Evolutionary conservation across 2,113 vertebrate genomes (phyloP).

Genomic region (Halichoeres trimaculatus): DNA sequence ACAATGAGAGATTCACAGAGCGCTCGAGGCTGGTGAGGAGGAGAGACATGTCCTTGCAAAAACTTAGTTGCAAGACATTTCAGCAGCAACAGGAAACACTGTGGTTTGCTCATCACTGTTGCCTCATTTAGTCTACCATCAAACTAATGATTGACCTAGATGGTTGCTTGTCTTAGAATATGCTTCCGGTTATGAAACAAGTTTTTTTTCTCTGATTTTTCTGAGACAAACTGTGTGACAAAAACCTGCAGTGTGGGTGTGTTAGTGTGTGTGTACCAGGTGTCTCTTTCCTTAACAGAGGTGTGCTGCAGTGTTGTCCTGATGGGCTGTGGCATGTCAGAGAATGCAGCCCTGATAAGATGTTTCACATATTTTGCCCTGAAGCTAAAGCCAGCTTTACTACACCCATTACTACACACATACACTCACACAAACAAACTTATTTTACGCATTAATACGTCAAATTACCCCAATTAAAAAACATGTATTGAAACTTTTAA

Average conservation of each 20-base stretch:
- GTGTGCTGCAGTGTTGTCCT: neutral
- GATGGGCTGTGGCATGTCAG: constrained; percentile 70
- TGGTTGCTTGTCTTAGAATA: neutral
- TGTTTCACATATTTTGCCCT: constrained; percentile 44
- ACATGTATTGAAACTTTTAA: neutral
- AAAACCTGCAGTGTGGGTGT: constrained; percentile 4
- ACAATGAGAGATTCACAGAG: constrained; percentile 58
- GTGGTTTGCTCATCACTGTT: neutral
- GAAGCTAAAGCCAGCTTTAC: constrained; percentile 9
- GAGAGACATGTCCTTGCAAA: constrained; percentile 6
- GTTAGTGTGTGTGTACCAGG: constrained; percentile 21
- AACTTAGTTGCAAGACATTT: neutral
- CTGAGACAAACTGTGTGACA: neutral
- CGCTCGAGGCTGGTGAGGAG: constrained; percentile 27
- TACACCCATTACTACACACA: neutral
- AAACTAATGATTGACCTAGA: neutral
- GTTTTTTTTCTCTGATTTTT: neutral
- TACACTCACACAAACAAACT: neutral
- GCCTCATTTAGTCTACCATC: too few species aligned
- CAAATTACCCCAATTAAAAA: neutral
- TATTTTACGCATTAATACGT: neutral
- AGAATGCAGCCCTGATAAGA: constrained; percentile 60
- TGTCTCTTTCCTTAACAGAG: neutral
- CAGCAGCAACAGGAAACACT: neutral
- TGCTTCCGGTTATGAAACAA: neutral